phyloP scores from a whole-genome alignment of 2,113 vertebrate species.

The Amphiprion percula region DNA sequence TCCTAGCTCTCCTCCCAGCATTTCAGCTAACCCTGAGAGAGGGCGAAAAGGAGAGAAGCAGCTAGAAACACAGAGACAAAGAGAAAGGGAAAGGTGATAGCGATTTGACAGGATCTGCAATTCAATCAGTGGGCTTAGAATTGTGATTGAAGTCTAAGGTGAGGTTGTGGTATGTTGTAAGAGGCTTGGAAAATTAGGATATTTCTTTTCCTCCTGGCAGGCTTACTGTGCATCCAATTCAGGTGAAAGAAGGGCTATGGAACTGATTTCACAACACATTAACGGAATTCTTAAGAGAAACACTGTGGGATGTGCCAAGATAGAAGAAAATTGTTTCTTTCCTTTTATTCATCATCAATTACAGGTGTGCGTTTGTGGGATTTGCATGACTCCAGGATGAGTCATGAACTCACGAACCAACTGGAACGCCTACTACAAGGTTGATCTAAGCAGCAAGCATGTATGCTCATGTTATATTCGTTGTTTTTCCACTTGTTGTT shows the following conservation, averaged over 20 bases:
- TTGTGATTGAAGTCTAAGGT: constrained; percentile 47
- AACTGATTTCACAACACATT: constrained; percentile 66
- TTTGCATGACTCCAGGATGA: constrained; percentile 62
- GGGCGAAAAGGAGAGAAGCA: constrained; percentile 44
- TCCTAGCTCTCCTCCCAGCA: constrained; percentile 60
- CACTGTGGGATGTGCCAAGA: constrained; percentile 29
- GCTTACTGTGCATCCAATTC: constrained; percentile 41
- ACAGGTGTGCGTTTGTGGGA: constrained; percentile 63
- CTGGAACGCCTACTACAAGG: constrained; percentile 50
- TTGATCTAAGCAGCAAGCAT: constrained; percentile 35
- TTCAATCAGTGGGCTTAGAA: constrained; percentile 50
- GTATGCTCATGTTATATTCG: constrained; percentile 65
- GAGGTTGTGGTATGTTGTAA: constrained; percentile 18
- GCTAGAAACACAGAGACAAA: constrained; percentile 46
- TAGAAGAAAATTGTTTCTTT: constrained; percentile 45
- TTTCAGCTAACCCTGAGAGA: constrained; percentile 65
- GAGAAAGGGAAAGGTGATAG: constrained; percentile 49
- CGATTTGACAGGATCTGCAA: constrained; percentile 57
- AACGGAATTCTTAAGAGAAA: constrained; percentile 51
- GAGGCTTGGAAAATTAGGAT: constrained; percentile 37
- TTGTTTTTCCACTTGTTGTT: constrained; percentile 49
- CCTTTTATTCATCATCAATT: constrained; percentile 58
- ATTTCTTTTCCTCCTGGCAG: constrained; percentile 34
- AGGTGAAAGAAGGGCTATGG: constrained; percentile 59
- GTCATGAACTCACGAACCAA: constrained; percentile 59